A percentile compares a stretch with the other conserved stretches of the same genome.
Conservation (phyloP, 2,888 invertebrate species). For the Lasius platythorax region DNA sequence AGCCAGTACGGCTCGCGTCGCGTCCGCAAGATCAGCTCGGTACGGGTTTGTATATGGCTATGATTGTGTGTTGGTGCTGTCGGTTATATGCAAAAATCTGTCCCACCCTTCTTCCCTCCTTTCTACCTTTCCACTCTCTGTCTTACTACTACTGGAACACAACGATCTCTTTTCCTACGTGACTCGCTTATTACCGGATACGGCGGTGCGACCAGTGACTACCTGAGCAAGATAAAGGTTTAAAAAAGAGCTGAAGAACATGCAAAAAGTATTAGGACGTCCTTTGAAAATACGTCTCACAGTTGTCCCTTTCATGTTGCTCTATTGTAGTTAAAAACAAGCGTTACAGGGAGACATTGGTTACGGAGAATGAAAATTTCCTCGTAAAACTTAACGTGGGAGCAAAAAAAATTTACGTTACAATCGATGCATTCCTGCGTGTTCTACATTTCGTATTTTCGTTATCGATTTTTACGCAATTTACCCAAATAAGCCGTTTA, state of each 20-base stretch:
- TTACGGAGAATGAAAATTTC: neutral
- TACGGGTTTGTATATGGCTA: conserved; percentile 74
- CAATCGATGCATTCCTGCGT: neutral
- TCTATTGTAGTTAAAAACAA: neutral
- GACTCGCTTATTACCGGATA: neutral
- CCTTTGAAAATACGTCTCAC: neutral
- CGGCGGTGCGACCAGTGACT: neutral
- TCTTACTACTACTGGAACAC: neutral
- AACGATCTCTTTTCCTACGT: neutral
- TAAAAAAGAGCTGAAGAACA: neutral
- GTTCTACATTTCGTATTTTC: neutral
- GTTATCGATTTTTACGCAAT: neutral
- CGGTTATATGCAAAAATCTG: conserved; percentile 7
- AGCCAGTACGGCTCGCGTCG: conserved; percentile 85
- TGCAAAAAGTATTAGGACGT: neutral
- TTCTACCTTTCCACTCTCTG: neutral
- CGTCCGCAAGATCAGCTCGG: conserved; percentile 85
- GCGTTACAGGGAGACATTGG: no score
- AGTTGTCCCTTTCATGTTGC: neutral
- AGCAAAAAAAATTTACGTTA: neutral
- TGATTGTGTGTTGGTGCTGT: neutral
- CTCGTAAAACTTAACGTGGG: neutral
- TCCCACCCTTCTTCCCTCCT: neutral
- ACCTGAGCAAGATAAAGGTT: neutral
- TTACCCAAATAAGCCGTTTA: neutral